Conservation (phyloP, 1,140 invertebrate genomes). For the Heliconius melpomene region DNA sequence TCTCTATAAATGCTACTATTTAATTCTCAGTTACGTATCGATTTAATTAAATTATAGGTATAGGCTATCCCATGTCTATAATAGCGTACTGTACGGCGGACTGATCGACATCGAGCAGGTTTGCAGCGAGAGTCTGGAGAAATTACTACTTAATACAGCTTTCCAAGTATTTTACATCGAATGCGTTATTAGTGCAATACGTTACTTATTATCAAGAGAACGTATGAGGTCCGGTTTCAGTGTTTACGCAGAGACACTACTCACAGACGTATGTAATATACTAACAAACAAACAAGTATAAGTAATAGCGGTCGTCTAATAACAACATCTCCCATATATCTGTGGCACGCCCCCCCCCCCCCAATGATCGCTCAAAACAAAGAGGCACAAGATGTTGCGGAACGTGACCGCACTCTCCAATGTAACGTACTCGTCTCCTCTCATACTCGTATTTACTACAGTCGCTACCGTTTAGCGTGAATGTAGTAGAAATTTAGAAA, state of each 20-base stretch:
- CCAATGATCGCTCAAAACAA: slow-evolving; percentile 38
- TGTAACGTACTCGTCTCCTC: not conserved
- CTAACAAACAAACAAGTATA: not conserved
- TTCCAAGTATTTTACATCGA: not conserved
- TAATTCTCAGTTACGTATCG: not conserved
- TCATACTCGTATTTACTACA: not conserved
- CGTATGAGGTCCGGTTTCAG: not conserved
- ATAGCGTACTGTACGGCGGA: not conserved
- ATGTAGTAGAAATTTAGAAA: not conserved
- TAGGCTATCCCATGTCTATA: not conserved
- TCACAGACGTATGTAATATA: no score
- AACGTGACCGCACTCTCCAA: slow-evolving; percentile 34
- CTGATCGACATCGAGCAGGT: slow-evolving; percentile 12
- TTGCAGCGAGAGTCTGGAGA: slow-evolving; percentile 2
- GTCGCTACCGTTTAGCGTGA: not conserved
- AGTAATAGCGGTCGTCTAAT: slow-evolving; percentile 29
- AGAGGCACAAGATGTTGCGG: slow-evolving; percentile 37
- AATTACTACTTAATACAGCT: slow-evolving; percentile 5
- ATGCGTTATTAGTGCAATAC: not conserved
- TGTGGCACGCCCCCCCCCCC: slow-evolving; percentile 17
- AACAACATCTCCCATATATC: slow-evolving; percentile 33
- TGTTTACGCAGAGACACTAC: no score
- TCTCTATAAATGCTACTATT: not conserved
- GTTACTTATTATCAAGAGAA: not conserved
- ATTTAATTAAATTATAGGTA: slow-evolving; percentile 3